Percentiles rank a stretch among this genome's conserved stretches.
These are phyloP conservation scores for Netta rufina DNA, from an alignment of 2,797 vertebrate genomes.

Conservation along the genomic window DNA sequence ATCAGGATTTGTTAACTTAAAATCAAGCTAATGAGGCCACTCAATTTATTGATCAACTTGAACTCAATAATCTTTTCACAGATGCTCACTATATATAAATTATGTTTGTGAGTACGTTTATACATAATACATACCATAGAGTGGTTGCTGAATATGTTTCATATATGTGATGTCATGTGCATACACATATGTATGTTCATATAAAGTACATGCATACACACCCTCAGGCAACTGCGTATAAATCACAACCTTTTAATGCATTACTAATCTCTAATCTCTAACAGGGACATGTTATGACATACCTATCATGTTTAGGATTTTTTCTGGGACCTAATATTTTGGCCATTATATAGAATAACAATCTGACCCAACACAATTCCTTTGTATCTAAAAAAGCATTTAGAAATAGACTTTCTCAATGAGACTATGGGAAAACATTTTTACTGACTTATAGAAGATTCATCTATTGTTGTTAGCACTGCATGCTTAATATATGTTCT, in stretches of 20 bases:
- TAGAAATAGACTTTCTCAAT: neutral
- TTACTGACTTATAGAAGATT: neutral
- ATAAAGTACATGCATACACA: neutral
- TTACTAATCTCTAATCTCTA: neutral
- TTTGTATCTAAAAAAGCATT: neutral
- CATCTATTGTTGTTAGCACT: neutral
- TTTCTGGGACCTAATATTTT: neutral
- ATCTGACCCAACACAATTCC: neutral
- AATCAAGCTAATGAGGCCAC: neutral
- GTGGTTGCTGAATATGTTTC: neutral
- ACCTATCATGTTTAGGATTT: neutral
- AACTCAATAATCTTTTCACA: neutral
- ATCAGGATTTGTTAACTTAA: neutral
- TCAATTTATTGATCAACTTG: neutral
- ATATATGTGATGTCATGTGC: neutral
- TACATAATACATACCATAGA: neutral
- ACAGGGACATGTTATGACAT: neutral
- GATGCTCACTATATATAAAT: neutral
- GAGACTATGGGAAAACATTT: neutral
- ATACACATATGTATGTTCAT: neutral
- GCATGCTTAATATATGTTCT: neutral
- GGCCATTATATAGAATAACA: neutral
- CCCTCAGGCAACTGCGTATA: neutral
- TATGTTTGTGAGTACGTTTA: accelerated
- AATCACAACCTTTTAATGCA: neutral